Conservation (phyloP, 2,797 vertebrate genomes). For the Tokudaia muenninki region DNA sequence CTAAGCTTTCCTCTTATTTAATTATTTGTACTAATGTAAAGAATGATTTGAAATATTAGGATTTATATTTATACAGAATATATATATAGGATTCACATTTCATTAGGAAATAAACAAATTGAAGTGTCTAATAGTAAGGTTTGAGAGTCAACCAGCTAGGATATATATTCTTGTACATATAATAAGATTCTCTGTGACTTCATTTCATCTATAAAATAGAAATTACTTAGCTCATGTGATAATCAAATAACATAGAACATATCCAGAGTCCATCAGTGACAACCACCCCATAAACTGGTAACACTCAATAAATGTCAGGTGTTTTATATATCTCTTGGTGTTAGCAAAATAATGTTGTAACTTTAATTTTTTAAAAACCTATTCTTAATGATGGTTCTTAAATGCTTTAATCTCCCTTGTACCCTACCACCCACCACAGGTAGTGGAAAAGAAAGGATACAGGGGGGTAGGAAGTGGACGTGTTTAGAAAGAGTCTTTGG, state of each 20-base stretch:
- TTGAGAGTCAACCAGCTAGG: not conserved
- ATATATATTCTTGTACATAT: not conserved
- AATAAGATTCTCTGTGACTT: not conserved
- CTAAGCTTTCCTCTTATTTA: not conserved
- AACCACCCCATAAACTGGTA: not conserved
- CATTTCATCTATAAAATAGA: not conserved
- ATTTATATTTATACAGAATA: not conserved
- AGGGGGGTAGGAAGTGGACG: not conserved
- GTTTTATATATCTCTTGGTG: not conserved
- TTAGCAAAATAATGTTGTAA: not conserved
- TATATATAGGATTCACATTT: not conserved
- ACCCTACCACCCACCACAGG: not conserved
- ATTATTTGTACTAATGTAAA: not conserved
- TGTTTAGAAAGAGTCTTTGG: not conserved
- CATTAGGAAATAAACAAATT: not conserved
- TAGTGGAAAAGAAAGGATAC: not conserved
- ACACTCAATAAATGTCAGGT: not conserved
- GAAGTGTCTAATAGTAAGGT: not conserved
- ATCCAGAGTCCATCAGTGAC: not conserved
- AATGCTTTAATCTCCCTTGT: not conserved
- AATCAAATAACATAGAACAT: not conserved
- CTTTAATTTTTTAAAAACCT: not conserved
- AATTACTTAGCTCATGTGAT: not conserved
- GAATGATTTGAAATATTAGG: not conserved
- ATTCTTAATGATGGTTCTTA: not conserved